Percentiles rank a stretch among this genome's conserved stretches.
Conservation (phyloP, 2,797 vertebrate species). For the Chrosomus eos region DNA sequence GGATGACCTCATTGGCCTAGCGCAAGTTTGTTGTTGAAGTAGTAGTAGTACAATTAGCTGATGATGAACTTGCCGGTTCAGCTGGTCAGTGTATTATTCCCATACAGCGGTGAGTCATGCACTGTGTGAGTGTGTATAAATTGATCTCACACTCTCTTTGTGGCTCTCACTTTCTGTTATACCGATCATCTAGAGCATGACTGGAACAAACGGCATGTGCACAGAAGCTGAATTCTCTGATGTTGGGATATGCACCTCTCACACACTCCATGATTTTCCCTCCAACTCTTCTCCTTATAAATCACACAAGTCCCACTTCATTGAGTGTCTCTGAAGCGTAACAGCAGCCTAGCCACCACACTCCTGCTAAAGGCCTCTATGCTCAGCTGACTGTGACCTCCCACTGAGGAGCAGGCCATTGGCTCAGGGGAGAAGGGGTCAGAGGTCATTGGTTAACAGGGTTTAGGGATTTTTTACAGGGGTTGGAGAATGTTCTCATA, state of each 20-base stretch:
- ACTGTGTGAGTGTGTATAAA: constrained; percentile 44
- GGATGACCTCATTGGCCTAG: background rate
- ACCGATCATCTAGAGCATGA: constrained; percentile 62
- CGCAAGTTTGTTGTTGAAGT: background rate
- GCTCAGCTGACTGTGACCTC: constrained; percentile 47
- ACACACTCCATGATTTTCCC: constrained; percentile 6
- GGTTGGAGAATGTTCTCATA: background rate
- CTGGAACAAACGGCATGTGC: constrained; percentile 45
- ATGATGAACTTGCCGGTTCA: background rate
- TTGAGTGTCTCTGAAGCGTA: constrained; percentile 40
- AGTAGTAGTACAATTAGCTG: background rate
- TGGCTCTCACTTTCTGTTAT: constrained; percentile 30
- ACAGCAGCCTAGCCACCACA: constrained; percentile 28
- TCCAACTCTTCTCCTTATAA: background rate
- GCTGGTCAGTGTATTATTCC: background rate
- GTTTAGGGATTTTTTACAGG: constrained; percentile 13
- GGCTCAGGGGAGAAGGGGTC: constrained; percentile 5
- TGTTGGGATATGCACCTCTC: background rate
- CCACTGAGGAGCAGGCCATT: constrained; percentile 18
- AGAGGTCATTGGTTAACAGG: constrained; percentile 32
- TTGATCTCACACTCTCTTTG: constrained; percentile 32
- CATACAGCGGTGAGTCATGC: constrained; percentile 21
- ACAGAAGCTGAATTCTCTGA: constrained; percentile 20
- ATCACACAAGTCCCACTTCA: constrained; percentile 30
- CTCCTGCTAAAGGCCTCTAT: constrained; percentile 39